These are phyloP conservation scores for Pseudopodoces humilis DNA, from an alignment of 2,113 vertebrate species.

Conservation along the genomic window DNA sequence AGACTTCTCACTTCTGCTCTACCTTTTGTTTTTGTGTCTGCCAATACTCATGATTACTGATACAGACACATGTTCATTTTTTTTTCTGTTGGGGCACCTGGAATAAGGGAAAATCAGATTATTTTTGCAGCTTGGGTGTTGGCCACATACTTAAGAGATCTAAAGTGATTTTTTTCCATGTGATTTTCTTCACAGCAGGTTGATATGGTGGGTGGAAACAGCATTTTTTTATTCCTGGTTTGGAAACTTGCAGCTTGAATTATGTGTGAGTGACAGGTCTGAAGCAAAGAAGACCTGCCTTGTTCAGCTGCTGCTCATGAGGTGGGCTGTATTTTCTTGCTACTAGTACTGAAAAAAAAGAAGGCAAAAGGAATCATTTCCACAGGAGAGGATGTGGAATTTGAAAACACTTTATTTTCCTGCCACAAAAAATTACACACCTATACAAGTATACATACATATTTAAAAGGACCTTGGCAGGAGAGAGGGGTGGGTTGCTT, in stretches of 20 bases:
- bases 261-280: neutral
- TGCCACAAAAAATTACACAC: neutral
- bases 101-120: neutral
- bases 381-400: neutral
- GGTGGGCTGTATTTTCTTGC: neutral
- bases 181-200: neutral
- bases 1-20: neutral
- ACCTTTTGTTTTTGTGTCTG: neutral
- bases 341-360: neutral
- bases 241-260: conserved; percentile 6
- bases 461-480: neutral
- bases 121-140: neutral
- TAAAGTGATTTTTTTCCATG: neutral
- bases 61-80: rapidly evolving
- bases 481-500: neutral
- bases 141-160: neutral
- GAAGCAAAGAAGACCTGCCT: conserved; percentile 7
- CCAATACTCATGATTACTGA: neutral
- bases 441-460: neutral
- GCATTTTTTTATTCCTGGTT: neutral
- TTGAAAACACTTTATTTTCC: conserved; percentile 7
- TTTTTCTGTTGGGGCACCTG: neutral
- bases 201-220: neutral
- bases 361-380: neutral
- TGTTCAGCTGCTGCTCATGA: neutral